Base-by-base conservation (phyloP, 2,797 vertebrate species). In the Distichodus sexfasciatus region DNA sequence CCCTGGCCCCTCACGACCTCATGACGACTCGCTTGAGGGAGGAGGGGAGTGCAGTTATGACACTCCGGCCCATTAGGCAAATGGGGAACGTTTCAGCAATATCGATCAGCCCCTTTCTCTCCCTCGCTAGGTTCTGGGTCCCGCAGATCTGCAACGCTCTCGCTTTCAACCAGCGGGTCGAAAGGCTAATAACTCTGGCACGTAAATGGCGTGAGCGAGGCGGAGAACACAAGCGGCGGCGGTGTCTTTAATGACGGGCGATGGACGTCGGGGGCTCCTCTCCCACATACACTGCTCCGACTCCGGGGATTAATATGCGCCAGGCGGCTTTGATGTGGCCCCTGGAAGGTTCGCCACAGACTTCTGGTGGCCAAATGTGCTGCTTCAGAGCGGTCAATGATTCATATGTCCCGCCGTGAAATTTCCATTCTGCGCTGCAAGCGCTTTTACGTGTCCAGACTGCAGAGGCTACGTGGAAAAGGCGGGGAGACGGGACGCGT, bases 11-110 rank as follows among this genome's bases (percentile, higher is more conserved):
- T 69, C 33, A 61, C 67, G 72, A 75, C 67, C 75, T 51, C 35
- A 71, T 87, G 82, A 79, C 78, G 87, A 84, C 81, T 74, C 70
- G 67, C 62, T 72, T 61, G 71, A n/a, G n/a, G n/a, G n/a, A n/a
- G n/a, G n/a, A n/a, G n/a, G 77, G 81, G 89, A 90, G 85, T 89
- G 87, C 72, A 81, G 85, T 84, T 90, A 91, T 88, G 89, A 92
- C 90, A 83, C 88, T 74, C 79, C n/a, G 85, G 79, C 85, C 93
- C 91, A 94, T 95, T 94, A 95, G 88, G 87, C 87, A 94, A 95
- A 94, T 93, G 90, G 91, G 92, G 88, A 91, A 83, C 80, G 87
- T 84, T 90, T 76, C 72, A 82, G 73, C 48, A 36, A 41, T 87
- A 90, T 91, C 88, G 89, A 92, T 92, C 86, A 89, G 76, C 72